Evolutionary conservation across 2,888 invertebrate species (phyloP).

Genomic region (Imbricaverruca yamaguchii): DNA sequence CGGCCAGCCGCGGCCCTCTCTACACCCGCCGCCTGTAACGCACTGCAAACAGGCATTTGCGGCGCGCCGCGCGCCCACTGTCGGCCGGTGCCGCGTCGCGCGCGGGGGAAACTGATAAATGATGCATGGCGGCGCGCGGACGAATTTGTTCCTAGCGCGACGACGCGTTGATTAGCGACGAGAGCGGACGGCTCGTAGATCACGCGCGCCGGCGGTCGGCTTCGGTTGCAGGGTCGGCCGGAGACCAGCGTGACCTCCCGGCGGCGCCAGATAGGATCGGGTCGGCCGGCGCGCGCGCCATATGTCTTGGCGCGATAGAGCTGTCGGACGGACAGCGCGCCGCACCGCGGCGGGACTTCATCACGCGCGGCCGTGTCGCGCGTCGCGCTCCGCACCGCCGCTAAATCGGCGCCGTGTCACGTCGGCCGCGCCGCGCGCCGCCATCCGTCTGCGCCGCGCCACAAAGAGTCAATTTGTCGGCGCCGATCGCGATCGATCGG

Average conservation of each 20-base stretch:
- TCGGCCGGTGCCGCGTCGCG: not conserved
- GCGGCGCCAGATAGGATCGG: not conserved
- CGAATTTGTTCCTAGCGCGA: slow-evolving; percentile 3
- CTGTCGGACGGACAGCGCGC: not conserved
- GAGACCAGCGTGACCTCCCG: not conserved
- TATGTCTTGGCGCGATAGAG: not conserved
- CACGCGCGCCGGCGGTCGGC: not conserved
- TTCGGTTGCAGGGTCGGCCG: not conserved
- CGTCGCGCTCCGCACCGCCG: not conserved
- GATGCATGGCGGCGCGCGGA: not conserved
- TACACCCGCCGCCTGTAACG: not conserved
- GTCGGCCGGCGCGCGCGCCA: not conserved
- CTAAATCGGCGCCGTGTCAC: not conserved
- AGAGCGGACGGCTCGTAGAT: not conserved
- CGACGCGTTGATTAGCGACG: slow-evolving; percentile 3
- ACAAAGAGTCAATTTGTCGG: slow-evolving; percentile 20
- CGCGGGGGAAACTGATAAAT: slow-evolving; percentile 11
- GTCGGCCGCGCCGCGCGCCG: not conserved
- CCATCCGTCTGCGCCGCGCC: not conserved
- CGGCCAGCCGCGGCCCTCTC: slow-evolving; percentile 4
- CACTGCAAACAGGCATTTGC: not conserved
- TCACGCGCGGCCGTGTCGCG: slow-evolving; percentile 7
- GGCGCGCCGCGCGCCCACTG: not conserved
- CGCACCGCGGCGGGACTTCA: not conserved
- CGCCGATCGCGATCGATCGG: slow-evolving; percentile 15